Percentiles rank a stretch among this genome's conserved stretches.
Evolutionary conservation across 2,888 invertebrate species (phyloP).

Genomic region (Congeria kusceri): DNA sequence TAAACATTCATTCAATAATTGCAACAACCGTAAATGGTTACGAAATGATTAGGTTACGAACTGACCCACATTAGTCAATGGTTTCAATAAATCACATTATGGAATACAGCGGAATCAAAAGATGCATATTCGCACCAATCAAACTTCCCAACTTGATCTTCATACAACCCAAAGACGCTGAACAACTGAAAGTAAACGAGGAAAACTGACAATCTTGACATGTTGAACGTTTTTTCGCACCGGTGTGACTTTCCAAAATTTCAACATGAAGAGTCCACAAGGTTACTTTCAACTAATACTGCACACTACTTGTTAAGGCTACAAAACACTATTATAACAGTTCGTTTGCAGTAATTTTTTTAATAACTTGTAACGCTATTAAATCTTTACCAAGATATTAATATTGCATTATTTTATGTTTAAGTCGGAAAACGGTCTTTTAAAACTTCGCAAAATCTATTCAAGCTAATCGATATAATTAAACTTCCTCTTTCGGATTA

Average conservation of each 20-base stretch:
- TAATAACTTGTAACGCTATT: no score
- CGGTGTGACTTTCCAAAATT: neutral
- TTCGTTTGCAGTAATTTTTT: no score
- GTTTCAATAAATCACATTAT: neutral
- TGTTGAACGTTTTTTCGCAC: neutral
- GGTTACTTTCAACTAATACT: neutral
- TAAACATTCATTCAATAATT: neutral
- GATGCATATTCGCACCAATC: constrained; percentile 61
- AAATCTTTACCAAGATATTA: no score
- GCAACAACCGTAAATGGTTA: neutral
- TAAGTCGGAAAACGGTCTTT: no score
- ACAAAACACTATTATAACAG: no score
- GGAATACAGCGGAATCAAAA: neutral
- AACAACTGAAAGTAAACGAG: constrained; percentile 3
- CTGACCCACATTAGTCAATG: no score
- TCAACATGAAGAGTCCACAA: neutral
- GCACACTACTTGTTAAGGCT: no score
- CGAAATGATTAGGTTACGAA: no score
- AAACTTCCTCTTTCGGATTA: no score
- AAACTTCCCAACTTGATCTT: constrained; percentile 74
- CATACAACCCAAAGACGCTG: constrained; percentile 57
- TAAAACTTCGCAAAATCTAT: no score
- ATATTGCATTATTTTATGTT: no score
- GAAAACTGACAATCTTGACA: constrained; percentile 2
- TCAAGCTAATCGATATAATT: no score